Percentiles rank a stretch among this genome's conserved stretches.
Evolutionary conservation across 2,888 invertebrate species (phyloP).

Genomic region (Eupithecia centaureata): DNA sequence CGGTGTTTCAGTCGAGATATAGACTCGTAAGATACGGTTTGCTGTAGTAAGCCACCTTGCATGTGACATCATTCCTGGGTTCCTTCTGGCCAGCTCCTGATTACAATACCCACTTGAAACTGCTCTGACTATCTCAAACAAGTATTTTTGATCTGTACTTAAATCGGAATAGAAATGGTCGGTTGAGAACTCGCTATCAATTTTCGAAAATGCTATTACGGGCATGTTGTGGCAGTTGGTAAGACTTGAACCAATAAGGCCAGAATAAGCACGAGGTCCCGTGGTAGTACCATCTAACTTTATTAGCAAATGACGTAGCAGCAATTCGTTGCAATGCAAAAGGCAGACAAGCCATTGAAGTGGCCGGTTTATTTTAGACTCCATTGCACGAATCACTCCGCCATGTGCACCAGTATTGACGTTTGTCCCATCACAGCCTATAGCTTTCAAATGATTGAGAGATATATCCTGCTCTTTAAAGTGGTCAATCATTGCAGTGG

Average conservation of each 20-base stretch:
- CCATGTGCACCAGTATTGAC: neutral
- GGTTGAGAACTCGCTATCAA: neutral
- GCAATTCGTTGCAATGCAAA: too few relatives aligned
- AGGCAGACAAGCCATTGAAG: too few relatives aligned
- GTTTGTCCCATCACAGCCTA: neutral
- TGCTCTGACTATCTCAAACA: constrained; percentile 14
- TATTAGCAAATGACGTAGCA: neutral
- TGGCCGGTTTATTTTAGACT: too few relatives aligned
- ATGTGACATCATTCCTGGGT: constrained; percentile 42
- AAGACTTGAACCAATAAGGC: constrained; percentile 2
- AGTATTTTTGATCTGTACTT: constrained; percentile 20
- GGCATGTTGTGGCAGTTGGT: constrained; percentile 4
- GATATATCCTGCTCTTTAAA: too few relatives aligned
- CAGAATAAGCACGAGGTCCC: neutral
- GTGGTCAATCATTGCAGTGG: too few relatives aligned
- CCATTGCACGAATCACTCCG: too few relatives aligned
- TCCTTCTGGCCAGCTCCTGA: constrained; percentile 26
- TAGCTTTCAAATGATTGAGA: too few relatives aligned
- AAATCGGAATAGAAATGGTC: constrained; percentile 3
- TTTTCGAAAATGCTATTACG: constrained; percentile 5
- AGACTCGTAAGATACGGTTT: constrained; percentile 38
- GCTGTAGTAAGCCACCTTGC: constrained; percentile 42
- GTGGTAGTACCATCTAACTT: neutral
- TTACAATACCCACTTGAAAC: constrained; percentile 18
- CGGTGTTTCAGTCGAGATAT: constrained; percentile 19